phyloP scores from a whole-genome alignment of 2,797 vertebrate species.

The Sebastes oblongus region DNA sequence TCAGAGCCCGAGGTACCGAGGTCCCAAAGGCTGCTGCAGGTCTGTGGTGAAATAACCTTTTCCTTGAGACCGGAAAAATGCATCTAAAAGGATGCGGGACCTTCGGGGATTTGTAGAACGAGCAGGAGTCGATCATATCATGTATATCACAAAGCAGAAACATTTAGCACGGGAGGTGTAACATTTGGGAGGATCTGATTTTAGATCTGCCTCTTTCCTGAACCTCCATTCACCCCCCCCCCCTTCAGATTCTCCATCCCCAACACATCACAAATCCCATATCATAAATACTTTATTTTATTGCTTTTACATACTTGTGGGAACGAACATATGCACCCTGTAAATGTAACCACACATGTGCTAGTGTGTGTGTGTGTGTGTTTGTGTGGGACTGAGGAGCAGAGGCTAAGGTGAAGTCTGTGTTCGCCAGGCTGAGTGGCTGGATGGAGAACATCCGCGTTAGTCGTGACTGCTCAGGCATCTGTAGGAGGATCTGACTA shows the following conservation, averaged over 20 bases:
- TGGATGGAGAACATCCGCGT: constrained; percentile 71
- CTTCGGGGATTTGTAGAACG: constrained; percentile 20
- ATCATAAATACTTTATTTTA: neutral
- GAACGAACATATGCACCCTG: constrained; percentile 15
- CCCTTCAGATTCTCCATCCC: neutral
- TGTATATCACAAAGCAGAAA: constrained; percentile 13
- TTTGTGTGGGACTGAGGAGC: constrained; percentile 47
- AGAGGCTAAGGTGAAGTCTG: constrained; percentile 64
- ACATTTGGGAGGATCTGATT: constrained; percentile 20
- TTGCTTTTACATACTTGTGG: neutral
- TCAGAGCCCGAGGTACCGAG: constrained; percentile 41
- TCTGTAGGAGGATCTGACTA: constrained; percentile 81
- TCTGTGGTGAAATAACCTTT: constrained; percentile 42
- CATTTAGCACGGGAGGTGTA: constrained; percentile 31
- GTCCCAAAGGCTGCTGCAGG: constrained; percentile 49
- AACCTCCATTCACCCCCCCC: neutral
- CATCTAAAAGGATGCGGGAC: constrained; percentile 15
- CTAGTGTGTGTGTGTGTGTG: neutral
- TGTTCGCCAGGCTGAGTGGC: constrained; percentile 53
- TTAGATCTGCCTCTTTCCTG: neutral
- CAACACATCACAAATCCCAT: neutral
- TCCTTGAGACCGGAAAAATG: constrained; percentile 37
- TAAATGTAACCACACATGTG: neutral
- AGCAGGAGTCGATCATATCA: constrained; percentile 6
- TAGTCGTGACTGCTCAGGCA: constrained; percentile 83